These are phyloP conservation scores for Thunnus thynnus DNA, from an alignment of 2,113 vertebrate genomes.

Conservation along the genomic window DNA sequence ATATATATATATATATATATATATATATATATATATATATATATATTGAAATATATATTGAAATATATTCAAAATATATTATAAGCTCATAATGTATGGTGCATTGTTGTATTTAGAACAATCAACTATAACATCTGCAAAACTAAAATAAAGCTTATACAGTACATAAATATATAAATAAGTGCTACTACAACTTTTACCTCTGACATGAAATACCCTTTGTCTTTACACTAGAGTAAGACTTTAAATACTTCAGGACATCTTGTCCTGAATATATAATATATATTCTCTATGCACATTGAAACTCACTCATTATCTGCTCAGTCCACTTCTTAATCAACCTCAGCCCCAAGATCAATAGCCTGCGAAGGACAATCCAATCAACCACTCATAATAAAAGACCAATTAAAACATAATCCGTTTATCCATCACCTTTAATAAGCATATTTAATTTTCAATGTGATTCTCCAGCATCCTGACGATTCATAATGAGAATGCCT, in stretches of 20 bases:
- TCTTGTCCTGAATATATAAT: conserved; percentile 42
- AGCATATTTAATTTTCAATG: conserved; percentile 76
- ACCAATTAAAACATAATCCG: conserved; percentile 82
- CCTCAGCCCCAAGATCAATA: conserved; percentile 77
- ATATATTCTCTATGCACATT: conserved; percentile 41
- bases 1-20: no score
- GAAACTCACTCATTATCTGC: conserved; percentile 55
- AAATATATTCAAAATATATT: neutral
- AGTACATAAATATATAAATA: conserved; percentile 5
- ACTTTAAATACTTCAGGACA: conserved; percentile 25
- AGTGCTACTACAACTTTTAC: neutral
- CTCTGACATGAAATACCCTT: conserved; percentile 19
- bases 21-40: no score
- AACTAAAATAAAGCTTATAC: neutral
- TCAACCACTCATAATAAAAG: conserved; percentile 76
- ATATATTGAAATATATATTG: no score
- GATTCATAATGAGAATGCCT: conserved; percentile 66
- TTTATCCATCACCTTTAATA: conserved; percentile 81
- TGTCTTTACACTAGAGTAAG: conserved; percentile 8
- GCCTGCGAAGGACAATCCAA: conserved; percentile 80
- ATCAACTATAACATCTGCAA: neutral
- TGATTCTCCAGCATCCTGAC: conserved; percentile 63
- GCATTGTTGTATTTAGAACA: neutral
- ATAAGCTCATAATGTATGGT: neutral
- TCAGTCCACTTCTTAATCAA: conserved; percentile 74